Evolutionary conservation across 2,797 vertebrate species (phyloP).

Genomic region (Sciaenops ocellatus): DNA sequence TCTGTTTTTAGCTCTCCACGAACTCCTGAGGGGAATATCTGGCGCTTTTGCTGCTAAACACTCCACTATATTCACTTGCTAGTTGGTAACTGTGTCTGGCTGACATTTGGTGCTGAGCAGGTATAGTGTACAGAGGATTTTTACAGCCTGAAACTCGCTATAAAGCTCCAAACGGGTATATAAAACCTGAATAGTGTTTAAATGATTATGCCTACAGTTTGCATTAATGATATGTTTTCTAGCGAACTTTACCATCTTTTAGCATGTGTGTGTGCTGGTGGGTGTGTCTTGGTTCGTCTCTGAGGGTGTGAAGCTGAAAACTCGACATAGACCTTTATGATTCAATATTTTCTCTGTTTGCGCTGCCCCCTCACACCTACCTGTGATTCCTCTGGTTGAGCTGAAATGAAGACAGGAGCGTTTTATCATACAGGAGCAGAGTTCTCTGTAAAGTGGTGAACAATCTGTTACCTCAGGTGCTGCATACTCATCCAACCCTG

Average conservation of each 20-base stretch:
- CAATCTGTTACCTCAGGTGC: constrained; percentile 23
- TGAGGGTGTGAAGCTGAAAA: constrained; percentile 20
- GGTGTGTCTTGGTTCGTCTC: not conserved
- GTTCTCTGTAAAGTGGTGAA: constrained; percentile 30
- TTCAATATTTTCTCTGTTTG: constrained; percentile 29
- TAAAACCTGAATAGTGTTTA: constrained; percentile 6
- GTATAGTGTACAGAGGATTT: not conserved
- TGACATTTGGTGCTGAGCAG: not conserved
- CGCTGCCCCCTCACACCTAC: constrained; percentile 23
- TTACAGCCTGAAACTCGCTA: not conserved
- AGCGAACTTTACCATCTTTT: constrained; percentile 6
- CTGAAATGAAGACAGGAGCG: constrained; percentile 20
- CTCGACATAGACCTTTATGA: constrained; percentile 29
- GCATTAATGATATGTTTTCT: constrained; percentile 13
- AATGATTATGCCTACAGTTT: constrained; percentile 15
- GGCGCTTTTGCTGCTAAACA: not conserved
- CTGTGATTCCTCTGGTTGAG: constrained; percentile 30
- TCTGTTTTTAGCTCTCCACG: not conserved
- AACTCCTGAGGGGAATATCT: not conserved
- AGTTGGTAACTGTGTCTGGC: not conserved
- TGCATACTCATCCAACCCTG: not conserved
- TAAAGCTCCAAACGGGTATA: not conserved
- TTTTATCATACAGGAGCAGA: constrained; percentile 44
- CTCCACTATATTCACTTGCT: not conserved
- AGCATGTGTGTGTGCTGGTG: not conserved